Evolutionary conservation across 1,140 invertebrate species (phyloP), one percentile per base, ranked within the genome.

Genomic region (Cyclargus thomasi): DNA sequence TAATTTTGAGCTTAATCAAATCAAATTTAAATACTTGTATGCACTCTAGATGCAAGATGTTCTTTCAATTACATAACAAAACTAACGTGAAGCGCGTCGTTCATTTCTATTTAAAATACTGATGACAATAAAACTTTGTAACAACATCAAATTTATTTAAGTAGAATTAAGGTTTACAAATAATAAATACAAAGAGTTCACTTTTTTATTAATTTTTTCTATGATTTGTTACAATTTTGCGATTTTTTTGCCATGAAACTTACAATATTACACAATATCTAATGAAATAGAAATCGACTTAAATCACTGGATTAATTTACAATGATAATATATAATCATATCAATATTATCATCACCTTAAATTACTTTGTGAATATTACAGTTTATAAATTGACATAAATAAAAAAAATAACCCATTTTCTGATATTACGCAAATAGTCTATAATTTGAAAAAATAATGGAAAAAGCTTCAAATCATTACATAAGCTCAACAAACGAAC

Each of bases 141-240:
- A 22, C 10, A 62, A 62, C 20, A 11, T 39, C 35, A 64, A 64
- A 39, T 64, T 64, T 64, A 64, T 14, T 39, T 35, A 16, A 1
- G 35, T n/a, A 11, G 29, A 18, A 64, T n/a, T n/a, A 64, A 36
- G 14, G 22, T 20, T 64, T 22, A 64, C 55, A 22, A 22, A 59
- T 22, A 59, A 59, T 57, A 67, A 67, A 39, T 90, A 87, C 78
- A 88, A 88, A 90, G 83, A 87, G 80, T 80, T 86, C 83, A 86
- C 79, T 84, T 89, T n/a, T 90, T 88, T 90, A 84, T 88, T 90
- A 78, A 76, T 86, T 86, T 47, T 84, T 90, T 90, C 83, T 88
- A 86, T 83, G 72, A 81, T 86, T 76, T 74, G 76, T 87, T 85
- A 90, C 85, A 88, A 82, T 90, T 90, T 88, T 87, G 80, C 85